Evolutionary conservation across 2,888 invertebrate species (phyloP), one percentile per base, ranked within the genome.

Genomic region (Salticus scenicus): DNA sequence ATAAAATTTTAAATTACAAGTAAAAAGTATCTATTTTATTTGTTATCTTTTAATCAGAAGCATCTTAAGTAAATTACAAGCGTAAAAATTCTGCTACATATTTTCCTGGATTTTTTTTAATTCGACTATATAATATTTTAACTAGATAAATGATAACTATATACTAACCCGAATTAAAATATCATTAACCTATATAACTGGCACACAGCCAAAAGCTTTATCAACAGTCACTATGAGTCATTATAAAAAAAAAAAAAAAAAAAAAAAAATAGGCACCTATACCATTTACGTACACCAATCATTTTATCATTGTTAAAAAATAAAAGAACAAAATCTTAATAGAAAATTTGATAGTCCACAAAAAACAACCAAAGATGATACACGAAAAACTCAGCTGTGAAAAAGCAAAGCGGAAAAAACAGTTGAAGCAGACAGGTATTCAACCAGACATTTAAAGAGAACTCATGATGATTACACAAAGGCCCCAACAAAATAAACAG

Each of bases 401-500:
- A 67, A 67, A 2, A 20, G 28, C 10, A 17, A 20, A 30, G 1
- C 20, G 27, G 27, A 67, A 4, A 33, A 0, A 37, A 57, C 5
- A 57, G 24, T 37, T n/a, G 20, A 67, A 31, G 12, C 17, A 66
- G n/a, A 28, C 31, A 33, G 37, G 67, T 20, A 31, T 14, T 67
- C 33, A 67, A 33, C 20, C 0, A n/a, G 20, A 20, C 41, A 70
- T 42, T 70, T 70, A 72, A 72, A 72, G 69, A 69, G 41, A 69
- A 41, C 37, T 57, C 4, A 0, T 67, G 37, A 0, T 67, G 37
- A 69, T 69, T 24, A 24, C 28, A 51, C 33, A 72, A 28, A 76
- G 28, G 20, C 47, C 20, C 20, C 8, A 76, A 66, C 76, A 80
- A 67, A 66, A 47, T 67, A 80, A 73, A 80, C 80, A 80, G 80